Evolutionary conservation across 1,140 invertebrate genomes (phyloP), one percentile per base, ranked within the genome.

Genomic region (Phenacoccus solenopsis): DNA sequence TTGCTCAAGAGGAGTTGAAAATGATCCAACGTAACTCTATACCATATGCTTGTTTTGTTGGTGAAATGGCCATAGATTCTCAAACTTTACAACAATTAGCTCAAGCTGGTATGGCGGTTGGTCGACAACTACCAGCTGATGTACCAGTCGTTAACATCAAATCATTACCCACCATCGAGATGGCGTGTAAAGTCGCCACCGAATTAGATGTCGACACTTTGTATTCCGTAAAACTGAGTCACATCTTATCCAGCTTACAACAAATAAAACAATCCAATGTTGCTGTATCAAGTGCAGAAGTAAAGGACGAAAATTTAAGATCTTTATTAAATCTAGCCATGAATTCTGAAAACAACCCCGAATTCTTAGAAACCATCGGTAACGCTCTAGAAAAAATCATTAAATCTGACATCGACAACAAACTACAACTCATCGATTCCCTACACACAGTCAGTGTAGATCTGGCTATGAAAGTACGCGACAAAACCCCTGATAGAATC

Each of bases 101-200:
- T 1, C 84, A 86, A 78, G 86, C 86, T 56, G 87, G 87, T 57
- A 84, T 88, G 81, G 84, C 85, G 1, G 81, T 88, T 38, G 86
- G 86, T n/a, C 79, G 85, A 71, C 85, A 87, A 77, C 81, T 84
- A 1, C 80, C 83, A 0, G 79, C 82, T 1, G 82, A 85, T 74
- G 75, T 88, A 70, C 85, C 86, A 1, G 80, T 81, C 4, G 85
- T 87, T 1, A 84, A 84, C 75, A 80, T 87, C 16, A 80, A 70
- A 28, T 72, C 71, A 24, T 30, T 70, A 69, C 75, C 74, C n/a
- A 80, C 79, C 12, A 73, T 81, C 13, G 79, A 81, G 35, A 77
- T 79, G 3, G 81, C 81, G 3, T 74, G 80, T 7, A 74, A 76
- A 0, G 74, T 82, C 28, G 77, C 79, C 1, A 78, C 80, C 72